Base-by-base conservation (phyloP, 2,113 vertebrate genomes). In the Aegithalos caudatus region DNA sequence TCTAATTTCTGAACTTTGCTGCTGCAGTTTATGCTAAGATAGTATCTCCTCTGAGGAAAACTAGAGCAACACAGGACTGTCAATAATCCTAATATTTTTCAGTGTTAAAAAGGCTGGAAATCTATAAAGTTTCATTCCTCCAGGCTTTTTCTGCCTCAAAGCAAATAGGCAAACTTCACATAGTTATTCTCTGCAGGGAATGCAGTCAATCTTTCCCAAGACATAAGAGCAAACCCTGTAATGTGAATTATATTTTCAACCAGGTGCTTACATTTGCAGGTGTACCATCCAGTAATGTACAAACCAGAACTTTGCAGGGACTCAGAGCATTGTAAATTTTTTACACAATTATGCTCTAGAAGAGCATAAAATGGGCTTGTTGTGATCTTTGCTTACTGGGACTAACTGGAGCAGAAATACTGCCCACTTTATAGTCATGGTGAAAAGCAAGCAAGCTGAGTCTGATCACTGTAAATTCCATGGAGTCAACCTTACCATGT, bases 41-140 rank as follows among this genome's bases (percentile, higher is more conserved):
- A 80, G 29, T 37, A 54, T 35, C 29, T 83, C 58, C 87, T 77
- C 35, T 35, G 69, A 81, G 82, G 12, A 88, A 83, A 94, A 51
- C 60, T 73, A 16, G 51, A 95, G 37, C 31, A 71, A 62, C 65
- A 82, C 42, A 73, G 27, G 23, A 61, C 57, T 87, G 84, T 72
- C 91, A 90, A 91, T 87, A 89, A 87, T 70, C 67, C 73, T 86
- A 65, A 88, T 94, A 69, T 80, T 94, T 91, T 85, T 45, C 42
- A 80, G 24, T 47, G 42, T 86, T 92, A 61, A 88, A 92, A 94
- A 91, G 62, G 28, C 53, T 92, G 24, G 29, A 88, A 87, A 47
- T 54, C 21, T 66, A 73, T 71, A 31, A 91, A 88, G 54, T 76
- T 91, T 51, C 21, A 61, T 72, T 85, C 65, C 54, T 82, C 45